Evolutionary conservation across 2,113 vertebrate species (phyloP).

Genomic region (Dolichallabes microphthalmus): DNA sequence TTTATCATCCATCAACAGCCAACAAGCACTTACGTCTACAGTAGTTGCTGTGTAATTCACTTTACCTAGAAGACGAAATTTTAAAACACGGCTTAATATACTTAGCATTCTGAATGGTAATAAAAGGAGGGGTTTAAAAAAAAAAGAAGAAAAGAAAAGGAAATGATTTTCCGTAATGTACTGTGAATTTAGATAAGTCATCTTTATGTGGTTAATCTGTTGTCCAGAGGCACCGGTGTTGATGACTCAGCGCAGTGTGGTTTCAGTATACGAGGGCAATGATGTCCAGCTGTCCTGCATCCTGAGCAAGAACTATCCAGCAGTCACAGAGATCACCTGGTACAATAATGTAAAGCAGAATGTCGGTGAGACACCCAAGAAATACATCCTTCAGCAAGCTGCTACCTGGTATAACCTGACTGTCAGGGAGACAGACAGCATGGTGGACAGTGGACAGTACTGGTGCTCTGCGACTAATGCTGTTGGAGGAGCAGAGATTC

Average conservation of each 20-base stretch:
- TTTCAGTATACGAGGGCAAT: constrained; percentile 79
- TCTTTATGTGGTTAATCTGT: not conserved
- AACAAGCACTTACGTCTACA: constrained; percentile 35
- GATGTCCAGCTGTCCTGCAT: constrained; percentile 79
- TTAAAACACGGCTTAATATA: not conserved
- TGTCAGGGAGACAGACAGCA: constrained; percentile 72
- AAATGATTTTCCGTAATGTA: not conserved
- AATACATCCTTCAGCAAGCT: constrained; percentile 74
- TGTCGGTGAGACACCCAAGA: constrained; percentile 62
- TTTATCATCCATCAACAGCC: constrained; percentile 71
- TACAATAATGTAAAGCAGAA: constrained; percentile 73
- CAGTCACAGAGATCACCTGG: constrained; percentile 74
- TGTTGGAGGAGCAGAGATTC: constrained; percentile 77
- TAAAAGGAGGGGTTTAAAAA: not conserved
- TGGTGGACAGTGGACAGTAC: constrained; percentile 76
- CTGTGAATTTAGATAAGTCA: too few species aligned
- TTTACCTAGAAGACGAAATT: not conserved
- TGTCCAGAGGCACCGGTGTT: constrained; percentile 79
- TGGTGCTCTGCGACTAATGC: constrained; percentile 80
- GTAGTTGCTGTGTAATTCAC: not conserved
- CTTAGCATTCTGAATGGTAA: not conserved
- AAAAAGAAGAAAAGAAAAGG: not conserved
- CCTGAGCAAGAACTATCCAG: constrained; percentile 64
- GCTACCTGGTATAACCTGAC: constrained; percentile 77
- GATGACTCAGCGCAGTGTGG: constrained; percentile 67